Evolutionary conservation across 2,797 vertebrate species (phyloP), one percentile per base, ranked within the genome.

Genomic region (Crax fasciolata): DNA sequence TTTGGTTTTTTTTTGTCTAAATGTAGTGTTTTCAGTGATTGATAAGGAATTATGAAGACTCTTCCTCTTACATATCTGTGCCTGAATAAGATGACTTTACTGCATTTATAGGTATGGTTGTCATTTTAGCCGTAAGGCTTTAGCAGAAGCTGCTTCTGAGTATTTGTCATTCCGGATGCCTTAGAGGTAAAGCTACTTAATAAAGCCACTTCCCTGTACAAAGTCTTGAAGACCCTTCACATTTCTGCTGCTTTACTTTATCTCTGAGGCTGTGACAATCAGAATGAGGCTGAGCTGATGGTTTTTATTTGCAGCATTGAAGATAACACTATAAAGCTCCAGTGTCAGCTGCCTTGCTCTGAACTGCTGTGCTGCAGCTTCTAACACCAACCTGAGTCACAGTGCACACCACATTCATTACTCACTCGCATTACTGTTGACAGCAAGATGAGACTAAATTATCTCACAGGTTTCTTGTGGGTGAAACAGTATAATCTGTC

Each of bases 51-150:
- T 86, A 44, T 6, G 3, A 39, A 57, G 13, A n/a, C 43, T 82
- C 49, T 84, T 68, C 20, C 81, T 73, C 72, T 63, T 87, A 49
- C 27, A 39, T 71, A 48, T 55, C 72, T 85, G 9, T 73, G 61
- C n/a, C 72, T 44, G 32, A 73, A 16, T 74, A 67, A 92, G 74
- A 88, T 81, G 7, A 81, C 77, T 96, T 94, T 51, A 82, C 54
- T 61, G 76, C 52, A 28, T 78, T 83, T 61, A 30, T 74, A 61
- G 70, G 43, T 66, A 30, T 32, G 54, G 67, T 57, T 95, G 90
- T 93, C 83, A 81, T 87, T 94, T 95, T 55, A 91, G 74, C 78
- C 80, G 58, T 49, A 82, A 87, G 57, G 62, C 28, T 94, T 97
- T 90, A 96, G 78, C 51, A 63, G 66, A 35, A 84, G 55, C 65